Conservation (phyloP, 2,888 invertebrate genomes). For the Scrobipalpa costella region DNA sequence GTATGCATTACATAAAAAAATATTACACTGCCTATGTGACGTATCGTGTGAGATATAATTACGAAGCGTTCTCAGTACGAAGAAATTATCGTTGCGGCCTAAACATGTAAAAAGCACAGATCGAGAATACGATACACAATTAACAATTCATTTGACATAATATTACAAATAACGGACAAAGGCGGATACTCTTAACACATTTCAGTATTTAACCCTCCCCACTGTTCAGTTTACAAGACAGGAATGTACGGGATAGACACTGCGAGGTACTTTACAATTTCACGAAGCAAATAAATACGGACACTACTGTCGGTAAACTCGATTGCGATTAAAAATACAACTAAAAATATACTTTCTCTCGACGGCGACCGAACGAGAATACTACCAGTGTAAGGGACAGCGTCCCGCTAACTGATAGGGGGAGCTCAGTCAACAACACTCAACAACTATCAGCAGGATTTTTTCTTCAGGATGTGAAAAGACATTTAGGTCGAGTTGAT, state of each 20-base stretch:
- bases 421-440: no score
- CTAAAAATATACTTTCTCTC: background rate
- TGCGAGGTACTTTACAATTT: constrained; percentile 24
- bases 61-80: background rate
- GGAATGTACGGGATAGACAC: constrained; percentile 11
- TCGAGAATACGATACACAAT: background rate
- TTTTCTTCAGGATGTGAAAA: no score
- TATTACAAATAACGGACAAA: constrained; percentile 1
- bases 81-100: background rate
- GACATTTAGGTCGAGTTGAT: no score
- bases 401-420: no score
- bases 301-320: background rate
- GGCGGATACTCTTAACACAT: constrained; percentile 13
- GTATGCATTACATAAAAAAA: background rate
- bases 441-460: no score
- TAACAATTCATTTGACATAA: constrained; percentile 7
- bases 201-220: background rate
- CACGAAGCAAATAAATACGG: constrained; percentile 11
- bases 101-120: constrained; percentile 1
- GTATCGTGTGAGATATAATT: background rate
- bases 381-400: no score
- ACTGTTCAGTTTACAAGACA: background rate
- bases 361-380: constrained; percentile 14
- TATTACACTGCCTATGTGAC: background rate
- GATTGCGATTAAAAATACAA: background rate